Percentiles rank a stretch among this genome's conserved stretches.
Conservation (phyloP, 2,797 vertebrate species). For the Hylomyscus alleni region DNA sequence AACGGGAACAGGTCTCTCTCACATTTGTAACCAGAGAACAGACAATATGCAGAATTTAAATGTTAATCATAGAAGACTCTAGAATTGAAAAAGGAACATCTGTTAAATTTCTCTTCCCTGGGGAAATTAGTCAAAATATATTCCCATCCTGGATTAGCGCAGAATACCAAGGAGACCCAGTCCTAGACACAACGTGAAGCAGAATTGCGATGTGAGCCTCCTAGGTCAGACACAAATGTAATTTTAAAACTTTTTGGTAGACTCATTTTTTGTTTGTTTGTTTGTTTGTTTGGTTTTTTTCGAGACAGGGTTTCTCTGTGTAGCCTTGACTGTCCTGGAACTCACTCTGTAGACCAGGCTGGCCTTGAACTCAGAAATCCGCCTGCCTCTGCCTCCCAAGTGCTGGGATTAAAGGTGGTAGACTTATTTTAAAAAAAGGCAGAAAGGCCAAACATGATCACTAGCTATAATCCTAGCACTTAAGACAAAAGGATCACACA, state of each 20-base stretch:
- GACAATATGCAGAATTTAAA: slow-evolving; percentile 3
- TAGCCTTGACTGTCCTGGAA: too few species aligned
- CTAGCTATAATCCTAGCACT: not conserved
- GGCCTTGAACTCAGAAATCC: too few species aligned
- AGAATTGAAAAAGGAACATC: slow-evolving; percentile 30
- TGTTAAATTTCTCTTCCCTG: slow-evolving; percentile 44
- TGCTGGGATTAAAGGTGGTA: too few species aligned
- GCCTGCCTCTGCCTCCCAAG: too few species aligned
- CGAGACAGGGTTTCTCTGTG: too few species aligned
- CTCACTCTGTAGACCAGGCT: too few species aligned
- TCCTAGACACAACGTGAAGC: not conserved
- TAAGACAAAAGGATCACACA: not conserved
- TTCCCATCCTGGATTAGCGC: not conserved
- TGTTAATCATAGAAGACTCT: not conserved
- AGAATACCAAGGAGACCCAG: not conserved
- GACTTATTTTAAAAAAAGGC: not conserved
- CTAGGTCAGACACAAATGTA: not conserved
- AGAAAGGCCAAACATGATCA: not conserved
- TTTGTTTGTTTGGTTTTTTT: too few species aligned
- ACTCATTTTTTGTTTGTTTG: too few species aligned
- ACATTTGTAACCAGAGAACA: slow-evolving; percentile 43
- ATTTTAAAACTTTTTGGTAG: not conserved
- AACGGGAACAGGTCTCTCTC: not conserved
- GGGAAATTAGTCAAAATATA: slow-evolving; percentile 13
- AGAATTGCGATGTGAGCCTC: not conserved